These are phyloP conservation scores for Agrochola circellaris DNA, from an alignment of 2,888 invertebrate species.

Conservation along the genomic window DNA sequence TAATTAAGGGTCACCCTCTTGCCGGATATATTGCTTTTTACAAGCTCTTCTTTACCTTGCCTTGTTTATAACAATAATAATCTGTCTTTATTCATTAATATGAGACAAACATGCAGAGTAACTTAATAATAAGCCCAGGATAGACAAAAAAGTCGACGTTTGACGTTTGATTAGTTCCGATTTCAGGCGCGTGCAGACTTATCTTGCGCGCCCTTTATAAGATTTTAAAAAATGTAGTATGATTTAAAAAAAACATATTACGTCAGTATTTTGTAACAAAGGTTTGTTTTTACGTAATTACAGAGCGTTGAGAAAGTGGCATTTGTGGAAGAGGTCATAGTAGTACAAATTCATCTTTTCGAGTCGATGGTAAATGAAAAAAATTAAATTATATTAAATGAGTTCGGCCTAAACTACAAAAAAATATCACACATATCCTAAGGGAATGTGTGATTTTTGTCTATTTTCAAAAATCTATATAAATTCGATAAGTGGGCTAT, in stretches of 20 bases:
- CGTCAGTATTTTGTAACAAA: no score
- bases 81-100: no score
- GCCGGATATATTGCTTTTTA: neutral
- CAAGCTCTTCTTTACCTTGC: neutral
- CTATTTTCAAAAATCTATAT: neutral
- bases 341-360: neutral
- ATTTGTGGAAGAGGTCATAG: neutral
- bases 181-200: no score
- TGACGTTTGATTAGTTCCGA: no score
- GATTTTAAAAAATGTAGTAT: no score
- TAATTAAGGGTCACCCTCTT: neutral
- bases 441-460: neutral
- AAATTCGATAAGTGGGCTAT: neutral
- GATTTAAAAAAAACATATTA: no score
- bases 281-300: neutral
- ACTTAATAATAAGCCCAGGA: no score
- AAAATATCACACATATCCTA: no score
- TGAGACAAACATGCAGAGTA: no score
- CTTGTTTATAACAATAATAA: no score
- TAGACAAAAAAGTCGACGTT: no score
- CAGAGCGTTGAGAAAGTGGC: neutral
- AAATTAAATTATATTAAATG: neutral
- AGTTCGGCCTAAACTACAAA: neutral
- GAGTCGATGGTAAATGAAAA: neutral
- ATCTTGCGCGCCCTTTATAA: no score